phyloP scores from a whole-genome alignment of 2,797 vertebrate genomes.

The Spheniscus humboldti region DNA sequence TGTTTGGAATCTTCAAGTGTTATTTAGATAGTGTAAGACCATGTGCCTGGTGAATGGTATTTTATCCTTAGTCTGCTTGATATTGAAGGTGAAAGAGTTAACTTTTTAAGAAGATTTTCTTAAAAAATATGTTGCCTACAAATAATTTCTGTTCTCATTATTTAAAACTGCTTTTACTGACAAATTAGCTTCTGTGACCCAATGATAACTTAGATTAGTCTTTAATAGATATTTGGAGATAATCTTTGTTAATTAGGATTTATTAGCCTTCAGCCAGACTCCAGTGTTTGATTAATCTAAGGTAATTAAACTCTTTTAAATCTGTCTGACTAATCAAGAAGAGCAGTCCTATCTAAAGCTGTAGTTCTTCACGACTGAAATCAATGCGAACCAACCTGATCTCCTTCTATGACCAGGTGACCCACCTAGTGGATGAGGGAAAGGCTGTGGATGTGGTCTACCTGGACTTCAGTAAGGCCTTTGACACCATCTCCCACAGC shows the following conservation, averaged over 20 bases:
- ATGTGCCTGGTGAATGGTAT: background rate
- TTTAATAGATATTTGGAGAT: constrained; percentile 28
- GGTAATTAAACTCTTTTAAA: constrained; percentile 43
- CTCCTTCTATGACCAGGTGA: no score
- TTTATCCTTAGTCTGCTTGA: background rate
- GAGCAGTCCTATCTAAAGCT: background rate
- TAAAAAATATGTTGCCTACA: background rate
- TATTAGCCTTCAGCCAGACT: constrained; percentile 39
- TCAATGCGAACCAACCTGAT: background rate
- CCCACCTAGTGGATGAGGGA: no score
- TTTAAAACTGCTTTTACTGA: constrained; percentile 39
- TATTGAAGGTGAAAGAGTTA: background rate
- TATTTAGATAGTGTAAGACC: background rate
- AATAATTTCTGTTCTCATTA: constrained; percentile 23
- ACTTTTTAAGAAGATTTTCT: background rate
- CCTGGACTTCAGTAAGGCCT: no score
- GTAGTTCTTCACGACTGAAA: background rate
- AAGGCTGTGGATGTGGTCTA: no score
- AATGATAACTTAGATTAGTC: constrained; percentile 16
- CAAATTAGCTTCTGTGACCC: background rate
- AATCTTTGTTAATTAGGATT: constrained; percentile 51
- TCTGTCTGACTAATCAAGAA: constrained; percentile 20
- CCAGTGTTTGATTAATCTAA: constrained; percentile 26
- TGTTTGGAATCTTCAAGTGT: background rate
- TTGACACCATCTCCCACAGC: no score